Conservation (phyloP, 2,113 vertebrate species). For the Heterotilapia buettikoferi region DNA sequence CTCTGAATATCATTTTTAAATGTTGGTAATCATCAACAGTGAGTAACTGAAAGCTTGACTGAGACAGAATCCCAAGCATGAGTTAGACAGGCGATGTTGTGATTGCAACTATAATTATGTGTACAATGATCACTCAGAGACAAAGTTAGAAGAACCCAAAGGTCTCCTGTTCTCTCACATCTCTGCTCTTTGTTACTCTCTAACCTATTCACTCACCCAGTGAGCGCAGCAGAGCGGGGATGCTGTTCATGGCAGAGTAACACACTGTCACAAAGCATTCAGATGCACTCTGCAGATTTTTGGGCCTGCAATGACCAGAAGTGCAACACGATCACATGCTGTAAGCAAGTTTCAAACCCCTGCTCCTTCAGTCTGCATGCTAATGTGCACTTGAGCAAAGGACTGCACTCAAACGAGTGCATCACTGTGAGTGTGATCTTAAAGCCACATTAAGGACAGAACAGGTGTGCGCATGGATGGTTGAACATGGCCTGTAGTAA, state of each 20-base stretch:
- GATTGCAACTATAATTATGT: not conserved
- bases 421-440: not conserved
- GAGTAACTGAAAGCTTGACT: not conserved
- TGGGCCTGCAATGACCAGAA: rapidly evolving
- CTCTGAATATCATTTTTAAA: not conserved
- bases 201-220: not conserved
- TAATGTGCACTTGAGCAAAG: not conserved
- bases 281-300: not conserved
- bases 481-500: not conserved
- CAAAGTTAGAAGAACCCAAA: not conserved
- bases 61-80: not conserved
- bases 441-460: not conserved
- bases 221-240: not conserved
- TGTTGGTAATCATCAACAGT: not conserved
- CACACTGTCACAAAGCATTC: not conserved
- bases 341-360: not conserved
- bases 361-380: not conserved
- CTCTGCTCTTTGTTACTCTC: not conserved
- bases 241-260: not conserved
- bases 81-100: not conserved
- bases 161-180: not conserved
- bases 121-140: not conserved
- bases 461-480: not conserved
- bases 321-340: not conserved
- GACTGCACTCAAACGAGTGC: not conserved